Percentiles rank a stretch among this genome's conserved stretches.
phyloP scores from a whole-genome alignment of 2,888 invertebrate species.

The Conchocele bisecta region DNA sequence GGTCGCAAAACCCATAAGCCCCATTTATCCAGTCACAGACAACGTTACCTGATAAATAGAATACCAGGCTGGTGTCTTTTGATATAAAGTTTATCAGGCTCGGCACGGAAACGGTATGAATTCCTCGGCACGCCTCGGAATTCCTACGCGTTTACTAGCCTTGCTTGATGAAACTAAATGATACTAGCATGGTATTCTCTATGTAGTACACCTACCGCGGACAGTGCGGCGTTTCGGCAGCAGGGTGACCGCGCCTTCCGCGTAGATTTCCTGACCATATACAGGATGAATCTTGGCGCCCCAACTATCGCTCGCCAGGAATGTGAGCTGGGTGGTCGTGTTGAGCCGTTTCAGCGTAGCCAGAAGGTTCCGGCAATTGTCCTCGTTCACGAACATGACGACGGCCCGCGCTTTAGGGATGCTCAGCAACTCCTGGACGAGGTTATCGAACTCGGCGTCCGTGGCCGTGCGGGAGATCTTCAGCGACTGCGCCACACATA shows the following conservation, averaged over 20 bases:
- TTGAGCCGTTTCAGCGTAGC: slow-evolving; percentile 69
- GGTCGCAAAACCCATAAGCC: no score
- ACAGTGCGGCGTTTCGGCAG: slow-evolving; percentile 79
- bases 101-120: no score
- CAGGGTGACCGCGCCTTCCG: slow-evolving; percentile 81
- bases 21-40: no score
- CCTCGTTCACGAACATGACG: slow-evolving; percentile 89
- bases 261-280: slow-evolving; percentile 76
- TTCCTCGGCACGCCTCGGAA: no score
- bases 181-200: no score
- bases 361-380: slow-evolving; percentile 84
- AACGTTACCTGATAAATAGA: no score
- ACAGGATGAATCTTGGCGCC: slow-evolving; percentile 82
- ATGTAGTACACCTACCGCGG: slow-evolving; percentile 69
- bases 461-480: slow-evolving; percentile 86
- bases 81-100: no score
- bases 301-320: slow-evolving; percentile 82
- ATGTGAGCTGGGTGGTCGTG: slow-evolving; percentile 72
- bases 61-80: no score
- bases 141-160: no score
- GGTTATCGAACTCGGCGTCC: slow-evolving; percentile 86
- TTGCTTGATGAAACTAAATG: no score
- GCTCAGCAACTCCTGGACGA: slow-evolving; percentile 85
- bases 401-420: slow-evolving; percentile 85
- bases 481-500: slow-evolving; percentile 86